Evolutionary conservation across 2,797 vertebrate species (phyloP).

Genomic region (Varecia variegata): DNA sequence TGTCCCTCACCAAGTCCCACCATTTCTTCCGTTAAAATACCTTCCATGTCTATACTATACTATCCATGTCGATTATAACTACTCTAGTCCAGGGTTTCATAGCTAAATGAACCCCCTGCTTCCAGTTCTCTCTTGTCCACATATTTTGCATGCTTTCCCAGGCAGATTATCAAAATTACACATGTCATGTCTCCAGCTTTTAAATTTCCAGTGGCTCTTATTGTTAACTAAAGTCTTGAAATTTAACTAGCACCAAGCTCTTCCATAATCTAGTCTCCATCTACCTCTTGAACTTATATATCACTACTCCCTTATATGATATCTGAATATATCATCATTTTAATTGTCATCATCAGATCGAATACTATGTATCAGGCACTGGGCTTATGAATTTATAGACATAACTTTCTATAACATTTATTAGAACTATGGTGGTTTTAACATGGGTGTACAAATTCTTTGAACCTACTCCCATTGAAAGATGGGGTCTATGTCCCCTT

Average conservation of each 20-base stretch:
- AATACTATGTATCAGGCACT: background rate
- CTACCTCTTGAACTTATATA: background rate
- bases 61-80: background rate
- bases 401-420: background rate
- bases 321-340: background rate
- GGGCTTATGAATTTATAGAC: background rate
- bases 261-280: background rate
- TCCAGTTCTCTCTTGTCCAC: background rate
- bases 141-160: background rate
- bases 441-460: background rate
- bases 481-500: background rate
- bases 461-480: background rate
- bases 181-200: background rate
- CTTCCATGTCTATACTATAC: background rate
- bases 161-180: background rate
- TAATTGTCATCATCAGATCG: background rate
- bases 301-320: background rate
- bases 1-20: background rate
- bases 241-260: background rate
- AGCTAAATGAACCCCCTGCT: background rate
- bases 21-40: background rate
- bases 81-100: background rate
- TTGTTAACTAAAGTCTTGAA: background rate
- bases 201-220: constrained; percentile 4
- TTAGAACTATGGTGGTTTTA: background rate